Conservation (phyloP, 2,888 invertebrate genomes). For the Ischnura elegans region DNA sequence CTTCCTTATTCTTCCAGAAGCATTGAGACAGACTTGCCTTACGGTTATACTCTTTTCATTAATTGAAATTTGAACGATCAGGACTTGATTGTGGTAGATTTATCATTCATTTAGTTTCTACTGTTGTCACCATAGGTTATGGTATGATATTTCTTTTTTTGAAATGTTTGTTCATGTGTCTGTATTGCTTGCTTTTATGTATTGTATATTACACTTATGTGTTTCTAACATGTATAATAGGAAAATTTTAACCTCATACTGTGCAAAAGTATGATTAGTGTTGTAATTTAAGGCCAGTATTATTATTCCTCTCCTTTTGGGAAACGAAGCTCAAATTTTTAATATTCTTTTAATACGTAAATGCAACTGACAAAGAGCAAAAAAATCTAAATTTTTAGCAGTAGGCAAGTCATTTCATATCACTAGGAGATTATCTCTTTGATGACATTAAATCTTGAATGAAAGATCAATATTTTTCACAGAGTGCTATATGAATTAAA, state of each 20-base stretch:
- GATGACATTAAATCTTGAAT: too few relatives aligned
- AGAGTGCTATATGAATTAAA: too few relatives aligned
- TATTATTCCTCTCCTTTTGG: not conserved
- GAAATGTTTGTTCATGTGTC: not conserved
- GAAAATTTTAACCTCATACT: not conserved
- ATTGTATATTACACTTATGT: not conserved
- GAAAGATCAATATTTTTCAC: too few relatives aligned
- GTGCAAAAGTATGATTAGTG: not conserved
- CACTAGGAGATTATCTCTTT: too few relatives aligned
- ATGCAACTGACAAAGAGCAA: too few relatives aligned
- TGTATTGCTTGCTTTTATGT: not conserved
- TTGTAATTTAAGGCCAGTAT: conserved; percentile 8
- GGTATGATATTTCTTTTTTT: not conserved
- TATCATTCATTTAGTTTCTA: not conserved
- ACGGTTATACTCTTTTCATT: not conserved
- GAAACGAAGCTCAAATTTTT: too few relatives aligned
- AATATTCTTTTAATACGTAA: too few relatives aligned
- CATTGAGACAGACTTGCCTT: not conserved
- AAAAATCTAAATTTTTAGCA: too few relatives aligned
- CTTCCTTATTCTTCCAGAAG: not conserved
- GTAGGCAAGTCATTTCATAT: too few relatives aligned
- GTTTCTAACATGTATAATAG: not conserved
- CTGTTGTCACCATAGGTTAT: not conserved
- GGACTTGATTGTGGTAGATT: not conserved
- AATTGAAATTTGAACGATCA: not conserved